Conservation (phyloP, 2,888 invertebrate species). For the Spisula solida region DNA sequence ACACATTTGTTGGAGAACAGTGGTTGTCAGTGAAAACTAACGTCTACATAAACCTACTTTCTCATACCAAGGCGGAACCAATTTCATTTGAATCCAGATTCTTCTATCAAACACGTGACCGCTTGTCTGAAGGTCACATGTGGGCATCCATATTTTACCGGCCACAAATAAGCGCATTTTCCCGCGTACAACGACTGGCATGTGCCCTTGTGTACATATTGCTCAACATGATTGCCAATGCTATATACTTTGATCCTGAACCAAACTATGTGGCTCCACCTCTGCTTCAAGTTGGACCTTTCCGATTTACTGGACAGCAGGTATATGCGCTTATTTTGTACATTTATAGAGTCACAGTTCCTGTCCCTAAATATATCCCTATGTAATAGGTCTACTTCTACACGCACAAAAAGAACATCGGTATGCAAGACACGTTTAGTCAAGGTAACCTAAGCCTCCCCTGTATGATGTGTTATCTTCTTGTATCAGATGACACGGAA, state of each 20-base stretch:
- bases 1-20: constrained; percentile 69
- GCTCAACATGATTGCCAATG: constrained; percentile 87
- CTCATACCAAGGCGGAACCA: not conserved
- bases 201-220: constrained; percentile 86
- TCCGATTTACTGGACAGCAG: constrained; percentile 68
- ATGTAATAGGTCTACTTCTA: no score
- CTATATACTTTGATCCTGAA: constrained; percentile 86
- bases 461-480: no score
- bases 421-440: no score
- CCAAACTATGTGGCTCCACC: constrained; percentile 60
- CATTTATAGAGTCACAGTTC: no score
- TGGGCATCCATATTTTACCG: constrained; percentile 88
- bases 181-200: constrained; percentile 84
- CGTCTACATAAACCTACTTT: constrained; percentile 4
- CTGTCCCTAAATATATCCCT: no score
- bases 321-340: constrained; percentile 24
- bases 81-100: constrained; percentile 53
- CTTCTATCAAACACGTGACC: constrained; percentile 61
- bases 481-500: no score
- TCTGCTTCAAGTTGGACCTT: constrained; percentile 66
- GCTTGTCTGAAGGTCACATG: constrained; percentile 86
- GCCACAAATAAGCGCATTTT: constrained; percentile 86
- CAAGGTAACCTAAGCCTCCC: no score
- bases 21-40: constrained; percentile 72
- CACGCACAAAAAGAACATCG: no score